Base-by-base conservation (phyloP, 2,888 invertebrate species). In the Sarcophaga subvicina region DNA sequence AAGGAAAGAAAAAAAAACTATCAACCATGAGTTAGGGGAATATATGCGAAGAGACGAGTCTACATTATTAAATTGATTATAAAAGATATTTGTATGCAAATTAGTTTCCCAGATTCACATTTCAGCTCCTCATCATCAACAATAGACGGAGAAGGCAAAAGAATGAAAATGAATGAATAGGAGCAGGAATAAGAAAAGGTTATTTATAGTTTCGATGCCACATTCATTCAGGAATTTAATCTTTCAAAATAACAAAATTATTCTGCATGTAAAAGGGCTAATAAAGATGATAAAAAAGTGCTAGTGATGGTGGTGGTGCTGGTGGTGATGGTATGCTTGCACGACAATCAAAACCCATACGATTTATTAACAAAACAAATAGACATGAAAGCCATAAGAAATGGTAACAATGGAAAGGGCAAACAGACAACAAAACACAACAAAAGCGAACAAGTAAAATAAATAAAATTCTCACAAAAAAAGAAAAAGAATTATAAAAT, bases 11-110 rank as follows among this genome's bases (percentile, higher is more conserved):
- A 62, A 62, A 62, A 17, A n/a, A n/a, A 59, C 10, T n/a, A 59
- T 59, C 14, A 59, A 54, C 14, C 17, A 54, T 17, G 54, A 17
- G 17, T 54, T 54, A 5, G 54, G 17, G 54, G 54, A 54, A 54
- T 54, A 6, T 37, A 37, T 37, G 75, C 80, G 73, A 54, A 78
- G 72, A 76, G 75, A 84, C 81, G 49, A 81, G 78, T 62, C 62
- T 62, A 76, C 87, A 54, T 79, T 63, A 83, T 88, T 88, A 89
- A 89, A 89, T 88, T 88, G 88, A 89, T 89, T 89, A 88, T 86
- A 86, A 80, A 85, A 85, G 85, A 85, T 88, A 88, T 89, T 89
- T 88, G 89, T 86, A 88, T 89, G 89, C 87, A 89, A 89, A 89
- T 89, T 88, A 89, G 88, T 71, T 82, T 76, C 59, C 78, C 75